These are phyloP conservation scores for Dromiciops gliroides DNA, from an alignment of 2,113 vertebrate genomes.

Conservation along the genomic window DNA sequence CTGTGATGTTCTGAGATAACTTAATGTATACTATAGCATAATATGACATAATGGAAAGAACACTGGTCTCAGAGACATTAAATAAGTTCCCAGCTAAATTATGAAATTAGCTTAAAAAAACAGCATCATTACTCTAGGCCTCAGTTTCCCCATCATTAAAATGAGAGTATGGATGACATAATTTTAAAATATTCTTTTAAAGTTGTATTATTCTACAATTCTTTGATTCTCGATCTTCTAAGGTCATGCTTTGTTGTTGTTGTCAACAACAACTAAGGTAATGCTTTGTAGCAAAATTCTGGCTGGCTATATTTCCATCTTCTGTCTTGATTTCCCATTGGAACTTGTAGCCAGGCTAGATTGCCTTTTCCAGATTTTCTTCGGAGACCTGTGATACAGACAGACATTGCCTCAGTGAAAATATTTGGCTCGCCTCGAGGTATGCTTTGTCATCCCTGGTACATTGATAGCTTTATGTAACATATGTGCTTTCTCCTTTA, in stretches of 20 bases:
- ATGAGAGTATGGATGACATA: neutral
- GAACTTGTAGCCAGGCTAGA: fast-evolving
- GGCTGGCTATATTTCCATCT: slow-evolving; percentile 31
- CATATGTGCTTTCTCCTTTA: neutral
- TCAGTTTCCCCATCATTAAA: slow-evolving; percentile 17
- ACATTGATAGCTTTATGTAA: slow-evolving; percentile 39
- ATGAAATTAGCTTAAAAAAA: neutral
- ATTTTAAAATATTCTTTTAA: neutral
- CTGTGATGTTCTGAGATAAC: neutral
- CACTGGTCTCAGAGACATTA: neutral
- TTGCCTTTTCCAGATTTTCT: slow-evolving; percentile 28
- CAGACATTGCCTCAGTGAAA: slow-evolving; percentile 77
- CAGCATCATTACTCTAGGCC: neutral
- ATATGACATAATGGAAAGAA: neutral
- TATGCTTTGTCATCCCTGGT: slow-evolving; percentile 67
- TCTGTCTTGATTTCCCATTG: slow-evolving; percentile 11
- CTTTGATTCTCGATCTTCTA: neutral
- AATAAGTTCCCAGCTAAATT: neutral
- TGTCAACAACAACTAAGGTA: too few species aligned
- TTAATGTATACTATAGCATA: neutral
- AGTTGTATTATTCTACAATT: slow-evolving; percentile 8
- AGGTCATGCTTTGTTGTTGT: fast-evolving
- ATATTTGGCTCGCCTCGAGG: slow-evolving; percentile 61
- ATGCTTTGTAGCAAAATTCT: fast-evolving
- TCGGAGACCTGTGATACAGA: slow-evolving; percentile 58